Evolutionary conservation across 2,888 invertebrate species (phyloP), one percentile per base, ranked within the genome.

Genomic region (Mythimna loreyi): DNA sequence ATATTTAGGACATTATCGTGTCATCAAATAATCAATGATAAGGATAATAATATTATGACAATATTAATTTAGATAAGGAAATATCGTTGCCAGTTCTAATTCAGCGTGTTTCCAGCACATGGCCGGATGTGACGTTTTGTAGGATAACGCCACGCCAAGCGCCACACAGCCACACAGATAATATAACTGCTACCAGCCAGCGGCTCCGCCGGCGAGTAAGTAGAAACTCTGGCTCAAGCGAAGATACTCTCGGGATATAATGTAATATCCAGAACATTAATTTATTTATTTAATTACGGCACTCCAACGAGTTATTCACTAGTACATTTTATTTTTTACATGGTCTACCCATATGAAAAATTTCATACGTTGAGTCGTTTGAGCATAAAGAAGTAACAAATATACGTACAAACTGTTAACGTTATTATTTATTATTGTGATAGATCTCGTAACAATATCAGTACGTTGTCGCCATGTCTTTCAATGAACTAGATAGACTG

Each of bases 371-470:
- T 13, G 36, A 36, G 36, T 36, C 36, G 36, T 36, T 11, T 13
- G 13, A 33, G 33, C 33, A 1, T 33, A 33, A 33, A 33, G 33
- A 33, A 33, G 33, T 11, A 33, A 33, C 9, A 33, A 33, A 33
- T 11, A 11, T 2, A 36, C 36, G 11, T 2, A 36, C 36, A 13
- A 36, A 36, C 36, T 36, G 2, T 36, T 13, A 3, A 9, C 33
- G 9, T 33, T 33, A 11, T 13, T 4, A 3, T n/a, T n/a, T 13
- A 3, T 13, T 36, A 36, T 3, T 49, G 9, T 21, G 9, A 11
- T 21, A 47, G 21, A 11, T 73, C 43, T 69, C 50, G 50, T 47
- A 50, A 60, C 56, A 21, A 53, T 55, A 21, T n/a, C 36, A 47
- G n/a, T 21, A 55, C 28, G 21, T 43, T 56, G 33, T 60, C 28